Evolutionary conservation across 2,888 invertebrate genomes (phyloP).

Genomic region (Aspidiotus rigidus): DNA sequence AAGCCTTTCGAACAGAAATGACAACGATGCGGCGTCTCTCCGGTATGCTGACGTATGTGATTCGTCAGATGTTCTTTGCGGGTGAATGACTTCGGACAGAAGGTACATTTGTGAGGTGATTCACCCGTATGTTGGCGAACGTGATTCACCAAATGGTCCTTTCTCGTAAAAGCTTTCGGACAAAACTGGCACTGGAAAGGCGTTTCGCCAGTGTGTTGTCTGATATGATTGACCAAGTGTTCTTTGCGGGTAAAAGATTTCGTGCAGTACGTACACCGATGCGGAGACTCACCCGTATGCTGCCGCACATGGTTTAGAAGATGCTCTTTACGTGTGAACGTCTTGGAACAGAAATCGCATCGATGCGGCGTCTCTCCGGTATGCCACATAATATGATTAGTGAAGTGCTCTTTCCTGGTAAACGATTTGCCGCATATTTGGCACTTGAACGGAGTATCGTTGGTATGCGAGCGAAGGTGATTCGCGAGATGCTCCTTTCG

Average conservation of each 20-base stretch:
- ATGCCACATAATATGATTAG: slow-evolving; percentile 47
- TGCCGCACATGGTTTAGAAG: slow-evolving; percentile 62
- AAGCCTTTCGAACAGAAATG: slow-evolving; percentile 78
- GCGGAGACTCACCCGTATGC: slow-evolving; percentile 49
- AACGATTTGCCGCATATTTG: slow-evolving; percentile 56
- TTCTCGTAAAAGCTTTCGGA: slow-evolving; percentile 74
- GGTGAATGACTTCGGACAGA: slow-evolving; percentile 65
- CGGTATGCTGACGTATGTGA: slow-evolving; percentile 79
- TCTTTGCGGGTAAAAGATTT: slow-evolving; percentile 80
- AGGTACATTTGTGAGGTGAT: slow-evolving; percentile 66
- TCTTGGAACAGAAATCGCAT: slow-evolving; percentile 69
- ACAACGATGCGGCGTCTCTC: slow-evolving; percentile 58
- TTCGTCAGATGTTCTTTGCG: slow-evolving; percentile 79
- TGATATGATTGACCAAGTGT: slow-evolving; percentile 74
- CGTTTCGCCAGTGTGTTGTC: slow-evolving; percentile 67
- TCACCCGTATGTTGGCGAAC: slow-evolving; percentile 66
- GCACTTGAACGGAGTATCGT: slow-evolving; percentile 42
- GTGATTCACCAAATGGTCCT: slow-evolving; percentile 69
- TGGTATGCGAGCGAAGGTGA: slow-evolving; percentile 42
- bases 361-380: slow-evolving; percentile 66
- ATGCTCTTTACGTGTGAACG: slow-evolving; percentile 68
- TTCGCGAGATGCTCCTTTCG: slow-evolving; percentile 42
- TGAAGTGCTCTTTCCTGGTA: slow-evolving; percentile 70
- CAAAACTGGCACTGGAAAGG: slow-evolving; percentile 73
- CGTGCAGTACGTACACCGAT: slow-evolving; percentile 69